A percentile compares a stretch with the other conserved stretches of the same genome.
Conservation (phyloP, 2,888 invertebrate genomes). For the Lithophane ornitopus region DNA sequence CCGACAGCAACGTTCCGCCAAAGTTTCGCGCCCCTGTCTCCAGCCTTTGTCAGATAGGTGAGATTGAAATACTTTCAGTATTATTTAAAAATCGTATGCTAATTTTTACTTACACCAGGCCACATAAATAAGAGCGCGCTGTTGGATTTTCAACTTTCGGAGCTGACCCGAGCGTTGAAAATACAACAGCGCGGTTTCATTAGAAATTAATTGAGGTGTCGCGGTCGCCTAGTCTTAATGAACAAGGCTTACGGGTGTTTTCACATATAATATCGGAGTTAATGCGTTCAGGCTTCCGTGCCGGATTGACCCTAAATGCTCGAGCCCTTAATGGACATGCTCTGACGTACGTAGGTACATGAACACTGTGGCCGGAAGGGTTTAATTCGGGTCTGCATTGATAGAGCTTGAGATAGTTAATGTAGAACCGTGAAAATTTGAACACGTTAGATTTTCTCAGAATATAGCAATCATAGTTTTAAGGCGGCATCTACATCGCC, state of each 20-base stretch:
- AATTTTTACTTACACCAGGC: background rate
- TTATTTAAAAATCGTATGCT: background rate
- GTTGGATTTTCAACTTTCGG: background rate
- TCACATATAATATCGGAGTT: background rate
- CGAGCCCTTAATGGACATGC: background rate
- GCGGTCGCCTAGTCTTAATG: background rate
- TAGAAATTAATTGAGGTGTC: background rate
- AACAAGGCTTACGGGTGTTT: background rate
- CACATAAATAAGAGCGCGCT: background rate
- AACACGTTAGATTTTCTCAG: background rate
- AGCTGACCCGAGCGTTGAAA: background rate
- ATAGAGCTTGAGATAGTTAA: background rate
- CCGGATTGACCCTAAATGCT: background rate
- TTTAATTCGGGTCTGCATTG: background rate
- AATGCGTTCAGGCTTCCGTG: background rate
- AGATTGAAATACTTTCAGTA: background rate
- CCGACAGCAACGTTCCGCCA: constrained; percentile 90
- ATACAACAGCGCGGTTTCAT: background rate
- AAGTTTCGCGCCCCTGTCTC: constrained; percentile 89
- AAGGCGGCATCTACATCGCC: no score
- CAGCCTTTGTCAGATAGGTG: constrained; percentile 89
- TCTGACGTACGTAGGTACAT: background rate
- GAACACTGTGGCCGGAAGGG: background rate
- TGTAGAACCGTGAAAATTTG: background rate
- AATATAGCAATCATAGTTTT: background rate